Evolutionary conservation across 2,113 vertebrate species (phyloP), one percentile per base, ranked within the genome.

Genomic region (Myotis davidii): DNA sequence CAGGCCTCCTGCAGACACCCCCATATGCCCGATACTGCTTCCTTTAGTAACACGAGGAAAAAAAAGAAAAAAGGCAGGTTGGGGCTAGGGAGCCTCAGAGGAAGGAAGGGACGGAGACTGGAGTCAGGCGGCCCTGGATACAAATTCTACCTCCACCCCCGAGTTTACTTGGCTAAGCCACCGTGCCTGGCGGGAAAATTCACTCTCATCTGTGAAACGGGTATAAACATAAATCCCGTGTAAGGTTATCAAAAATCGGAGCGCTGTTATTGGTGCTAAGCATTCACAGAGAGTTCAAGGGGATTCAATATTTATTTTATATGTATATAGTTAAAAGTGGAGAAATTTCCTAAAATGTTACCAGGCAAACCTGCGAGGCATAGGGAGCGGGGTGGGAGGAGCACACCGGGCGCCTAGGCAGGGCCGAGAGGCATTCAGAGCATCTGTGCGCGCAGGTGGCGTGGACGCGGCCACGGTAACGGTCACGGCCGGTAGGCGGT

Each of bases 391-490:
- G 54, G 54, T 2, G 13, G 48, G 65, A 4, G 52, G 25, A 45
- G 72, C 29, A 18, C 89, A 16, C 54, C 32, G 9, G 56, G 29
- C 14, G 3, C 82, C 5, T 0, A 0, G 17, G 8, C 2, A 0
- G 4, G 4, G 56, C 25, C 59, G 25, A 21, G 61, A n/a, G 23
- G 9, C 72, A 10, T 4, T 12, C 67, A 0, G 45, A 39, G 84
- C 96, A 29, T 29, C 93, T 7, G 90, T 45, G 86, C 29, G 77
- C 70, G 17, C 76, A 32, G 59, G 77, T 45, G 88, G 48, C 16
- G n/a, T 4, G 11, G 42, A 67, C 27, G 84, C 56, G 42, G 39
- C 5, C 39, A 42, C 39, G 39, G 39, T 39, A 4, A 39, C 39
- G 39, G 82, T 0, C 39, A 16, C 72, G 7, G 78, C 65, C 9